Base-by-base conservation (phyloP, 2,113 vertebrate species). In the Neotoma lepida region DNA sequence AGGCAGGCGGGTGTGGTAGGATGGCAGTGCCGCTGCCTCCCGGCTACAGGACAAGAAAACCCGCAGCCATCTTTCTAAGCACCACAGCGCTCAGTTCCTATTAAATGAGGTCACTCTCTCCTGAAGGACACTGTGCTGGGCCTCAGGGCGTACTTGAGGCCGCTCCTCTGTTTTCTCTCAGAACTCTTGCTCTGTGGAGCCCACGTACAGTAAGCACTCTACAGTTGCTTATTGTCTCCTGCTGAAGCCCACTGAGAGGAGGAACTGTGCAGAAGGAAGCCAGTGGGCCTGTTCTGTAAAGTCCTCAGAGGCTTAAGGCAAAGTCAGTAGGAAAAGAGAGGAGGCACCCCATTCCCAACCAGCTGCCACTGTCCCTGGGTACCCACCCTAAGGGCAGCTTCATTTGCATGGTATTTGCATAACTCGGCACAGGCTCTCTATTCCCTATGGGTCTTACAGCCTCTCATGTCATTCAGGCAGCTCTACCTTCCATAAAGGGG, bases 321-420 rank as follows among this genome's bases (percentile, higher is more conserved):
- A 93, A 96, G 61, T 92, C 35, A 88, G 80, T 90, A 94, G 77
- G 91, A 63, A 85, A 87, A 85, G 54, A n/a, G 8, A 56, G 3
- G 24, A 9, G 13, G 20, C 12, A 70, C 44, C 30, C 56, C 39
- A 89, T 80, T 35, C 89, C 56, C 81, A 64, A 85, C 74, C 92
- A 96, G 76, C 94, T 90, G 76, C 44, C 44, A 51, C 92, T 51
- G 74, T 88, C 94, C 90, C 88, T 93, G 88, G 90, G 64, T 14
- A 68, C 63, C 22, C 26, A 93, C 90, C 92, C 90, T 77, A 77
- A 95, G 95, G 77, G 86, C 22, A 71, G 35, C 41, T 95, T 0
- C 0, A 90, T 96, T 92, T 90, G 88, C 93, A 88, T 95, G 0
- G 0, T 28, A 78, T 97, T 97, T 95, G 51, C 95, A 97, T 94